Conservation (phyloP, 2,888 invertebrate species). For the Scaeva pyrastri region DNA sequence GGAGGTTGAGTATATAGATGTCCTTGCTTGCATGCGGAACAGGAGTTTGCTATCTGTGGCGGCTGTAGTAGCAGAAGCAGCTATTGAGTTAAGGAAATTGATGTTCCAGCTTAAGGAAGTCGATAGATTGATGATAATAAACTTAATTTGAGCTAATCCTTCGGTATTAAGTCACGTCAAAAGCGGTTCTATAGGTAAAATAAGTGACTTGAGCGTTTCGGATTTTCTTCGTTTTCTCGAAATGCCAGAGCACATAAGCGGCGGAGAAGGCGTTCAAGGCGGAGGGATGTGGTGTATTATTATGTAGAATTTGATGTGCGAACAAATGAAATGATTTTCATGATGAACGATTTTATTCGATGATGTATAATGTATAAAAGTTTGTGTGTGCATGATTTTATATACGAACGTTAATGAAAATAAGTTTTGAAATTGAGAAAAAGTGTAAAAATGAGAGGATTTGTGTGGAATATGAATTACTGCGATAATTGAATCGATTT, state of each 20-base stretch:
- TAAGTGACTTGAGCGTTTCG: conserved; percentile 41
- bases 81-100: conserved; percentile 81
- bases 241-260: background rate
- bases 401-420: background rate
- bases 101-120: conserved; percentile 79
- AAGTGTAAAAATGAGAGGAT: no score
- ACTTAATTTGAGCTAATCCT: conserved; percentile 79
- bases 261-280: background rate
- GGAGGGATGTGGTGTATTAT: conserved; percentile 19
- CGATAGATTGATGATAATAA: conserved; percentile 79
- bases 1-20: background rate
- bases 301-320: conserved; percentile 48
- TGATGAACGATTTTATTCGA: conserved; percentile 25
- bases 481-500: no score
- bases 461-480: no score
- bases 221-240: background rate
- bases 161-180: conserved; percentile 75
- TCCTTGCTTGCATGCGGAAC: conserved; percentile 42
- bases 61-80: conserved; percentile 10
- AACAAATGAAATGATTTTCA: conserved; percentile 57
- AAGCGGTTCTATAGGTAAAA: conserved; percentile 34
- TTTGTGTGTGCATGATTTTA: conserved; percentile 22
- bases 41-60: conserved; percentile 41
- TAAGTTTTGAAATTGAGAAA: background rate
- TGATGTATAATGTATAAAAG: no score